A percentile compares a stretch with the other conserved stretches of the same genome.
phyloP scores from a whole-genome alignment of 2,113 vertebrate genomes.

The Rynchops niger region DNA sequence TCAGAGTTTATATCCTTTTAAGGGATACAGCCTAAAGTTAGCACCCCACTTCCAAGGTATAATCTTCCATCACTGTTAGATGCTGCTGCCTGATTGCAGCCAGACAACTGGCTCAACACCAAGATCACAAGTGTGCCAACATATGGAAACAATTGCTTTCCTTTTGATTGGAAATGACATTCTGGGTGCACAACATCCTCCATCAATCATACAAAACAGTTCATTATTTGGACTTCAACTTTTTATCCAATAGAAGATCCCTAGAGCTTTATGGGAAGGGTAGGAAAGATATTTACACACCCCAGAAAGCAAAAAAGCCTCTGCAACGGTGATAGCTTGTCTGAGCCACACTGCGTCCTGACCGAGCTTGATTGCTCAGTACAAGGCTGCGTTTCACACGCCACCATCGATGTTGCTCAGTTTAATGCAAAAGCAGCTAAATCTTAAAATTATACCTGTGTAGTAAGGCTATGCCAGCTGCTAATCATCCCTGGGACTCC shows the following conservation, averaged over 20 bases:
- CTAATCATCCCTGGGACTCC: not conserved
- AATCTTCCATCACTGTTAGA: constrained; percentile 52
- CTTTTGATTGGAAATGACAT: constrained; percentile 39
- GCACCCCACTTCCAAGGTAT: constrained; percentile 59
- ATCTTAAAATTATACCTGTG: not conserved
- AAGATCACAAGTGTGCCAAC: constrained; percentile 39
- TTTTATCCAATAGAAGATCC: not conserved
- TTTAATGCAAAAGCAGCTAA: not conserved
- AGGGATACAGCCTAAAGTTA: constrained; percentile 48
- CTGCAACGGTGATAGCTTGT: not conserved
- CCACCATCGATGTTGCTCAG: not conserved
- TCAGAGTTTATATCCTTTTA: constrained; percentile 52
- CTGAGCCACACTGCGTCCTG: not conserved
- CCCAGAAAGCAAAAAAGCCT: not conserved
- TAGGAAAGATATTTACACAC: not conserved
- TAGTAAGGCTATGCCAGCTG: not conserved
- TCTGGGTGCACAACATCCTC: constrained; percentile 30
- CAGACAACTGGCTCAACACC: constrained; percentile 59
- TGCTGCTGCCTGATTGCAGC: constrained; percentile 54
- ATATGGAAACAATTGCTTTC: constrained; percentile 58
- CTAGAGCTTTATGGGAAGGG: not conserved
- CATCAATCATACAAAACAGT: constrained; percentile 1
- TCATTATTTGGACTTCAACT: not conserved
- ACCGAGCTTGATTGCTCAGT: not conserved
- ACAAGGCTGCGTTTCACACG: not conserved